phyloP scores from a whole-genome alignment of 1,140 invertebrate species.

The Drosophila rhopaloa region DNA sequence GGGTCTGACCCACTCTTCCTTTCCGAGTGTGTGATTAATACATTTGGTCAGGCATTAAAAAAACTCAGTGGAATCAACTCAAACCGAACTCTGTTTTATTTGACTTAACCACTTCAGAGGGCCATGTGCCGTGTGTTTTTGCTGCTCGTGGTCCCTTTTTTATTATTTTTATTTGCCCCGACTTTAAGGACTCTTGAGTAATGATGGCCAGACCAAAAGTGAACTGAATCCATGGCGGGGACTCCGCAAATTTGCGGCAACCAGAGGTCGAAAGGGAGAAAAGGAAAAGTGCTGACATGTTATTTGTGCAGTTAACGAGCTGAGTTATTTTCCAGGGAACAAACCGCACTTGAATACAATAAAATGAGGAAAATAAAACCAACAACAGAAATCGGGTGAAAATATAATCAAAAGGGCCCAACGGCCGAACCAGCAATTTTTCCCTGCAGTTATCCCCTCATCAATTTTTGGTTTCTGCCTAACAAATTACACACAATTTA shows the following conservation, averaged over 20 bases:
- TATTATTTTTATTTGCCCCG: conserved; percentile 42
- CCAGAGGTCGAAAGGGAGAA: conserved; percentile 22
- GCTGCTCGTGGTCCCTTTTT: conserved; percentile 7
- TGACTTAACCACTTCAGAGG: conserved; percentile 49
- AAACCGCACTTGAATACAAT: conserved; percentile 75
- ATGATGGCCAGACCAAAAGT: conserved; percentile 66
- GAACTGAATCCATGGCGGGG: conserved; percentile 61
- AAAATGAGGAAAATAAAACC: conserved; percentile 44
- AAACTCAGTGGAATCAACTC: conserved; percentile 37
- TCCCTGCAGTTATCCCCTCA: conserved; percentile 3
- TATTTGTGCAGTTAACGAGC: conserved; percentile 82
- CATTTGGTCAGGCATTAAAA: conserved; percentile 58
- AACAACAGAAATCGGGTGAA: conserved; percentile 20
- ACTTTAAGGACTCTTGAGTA: conserved; percentile 73
- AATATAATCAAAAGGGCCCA: conserved; percentile 24
- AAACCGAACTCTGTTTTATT: conserved; percentile 53
- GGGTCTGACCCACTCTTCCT: conserved; percentile 19
- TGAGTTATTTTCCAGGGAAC: conserved; percentile 75
- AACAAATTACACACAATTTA: conserved; percentile 63
- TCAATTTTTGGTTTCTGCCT: conserved; percentile 65
- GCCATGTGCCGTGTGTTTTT: conserved; percentile 46
- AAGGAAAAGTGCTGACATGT: conserved; percentile 66
- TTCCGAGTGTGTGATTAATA: conserved; percentile 50
- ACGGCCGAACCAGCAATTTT: neutral
- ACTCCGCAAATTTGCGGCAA: conserved; percentile 70